Evolutionary conservation across 2,797 vertebrate genomes (phyloP).

Genomic region (Heliangelus exortis): DNA sequence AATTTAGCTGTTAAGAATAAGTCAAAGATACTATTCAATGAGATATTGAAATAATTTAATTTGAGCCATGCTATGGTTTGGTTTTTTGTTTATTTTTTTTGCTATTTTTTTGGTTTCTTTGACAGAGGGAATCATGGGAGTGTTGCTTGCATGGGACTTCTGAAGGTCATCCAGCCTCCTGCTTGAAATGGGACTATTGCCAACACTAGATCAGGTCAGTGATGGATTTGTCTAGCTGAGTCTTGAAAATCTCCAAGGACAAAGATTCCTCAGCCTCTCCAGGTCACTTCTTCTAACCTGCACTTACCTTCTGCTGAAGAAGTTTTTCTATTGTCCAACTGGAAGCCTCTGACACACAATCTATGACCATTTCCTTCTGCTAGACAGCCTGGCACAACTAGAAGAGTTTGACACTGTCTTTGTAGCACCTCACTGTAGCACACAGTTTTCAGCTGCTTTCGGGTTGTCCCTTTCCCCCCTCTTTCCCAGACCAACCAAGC

Average conservation of each 20-base stretch:
- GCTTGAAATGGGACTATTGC: background rate
- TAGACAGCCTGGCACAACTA: background rate
- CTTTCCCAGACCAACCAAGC: background rate
- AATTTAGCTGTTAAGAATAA: background rate
- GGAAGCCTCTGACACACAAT: background rate
- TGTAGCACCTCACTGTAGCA: background rate
- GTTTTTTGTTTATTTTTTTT: no score
- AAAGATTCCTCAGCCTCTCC: background rate
- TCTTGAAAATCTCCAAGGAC: background rate
- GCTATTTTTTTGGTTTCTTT: background rate
- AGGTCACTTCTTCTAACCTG: background rate
- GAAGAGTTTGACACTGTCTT: background rate
- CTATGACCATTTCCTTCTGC: background rate
- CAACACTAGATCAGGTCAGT: background rate
- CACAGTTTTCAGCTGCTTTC: fast-evolving
- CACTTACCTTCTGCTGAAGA: background rate
- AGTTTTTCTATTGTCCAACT: background rate
- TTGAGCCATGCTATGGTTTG: background rate
- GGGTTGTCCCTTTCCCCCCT: fast-evolving
- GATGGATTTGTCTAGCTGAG: background rate
- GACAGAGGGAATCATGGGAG: background rate
- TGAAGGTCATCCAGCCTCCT: background rate
- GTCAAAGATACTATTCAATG: background rate
- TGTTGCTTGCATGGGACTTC: background rate
- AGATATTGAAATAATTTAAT: background rate